A percentile compares a stretch with the other conserved stretches of the same genome.
These are phyloP conservation scores for Melinopterus prodromus DNA, from an alignment of 2,888 invertebrate genomes.

Conservation along the genomic window DNA sequence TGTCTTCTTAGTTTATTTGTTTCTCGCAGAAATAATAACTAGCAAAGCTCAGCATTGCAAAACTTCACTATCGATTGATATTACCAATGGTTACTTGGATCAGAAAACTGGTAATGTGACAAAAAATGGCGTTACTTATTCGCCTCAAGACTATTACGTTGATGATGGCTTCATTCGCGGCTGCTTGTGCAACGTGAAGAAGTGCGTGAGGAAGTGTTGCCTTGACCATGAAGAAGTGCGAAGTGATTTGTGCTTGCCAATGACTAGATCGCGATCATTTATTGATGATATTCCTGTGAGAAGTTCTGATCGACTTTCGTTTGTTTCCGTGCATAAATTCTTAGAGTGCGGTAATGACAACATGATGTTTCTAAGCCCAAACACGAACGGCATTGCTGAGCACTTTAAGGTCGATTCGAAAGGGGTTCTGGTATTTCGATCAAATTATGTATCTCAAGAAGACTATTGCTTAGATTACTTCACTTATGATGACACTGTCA, in stretches of 20 bases:
- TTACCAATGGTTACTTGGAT: not conserved
- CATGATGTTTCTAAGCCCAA: slow-evolving; percentile 23
- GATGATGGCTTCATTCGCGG: slow-evolving; percentile 5
- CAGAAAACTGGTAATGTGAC: not conserved
- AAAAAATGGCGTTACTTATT: not conserved
- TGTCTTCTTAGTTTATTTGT: not conserved
- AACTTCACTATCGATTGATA: not conserved
- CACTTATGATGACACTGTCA: slow-evolving; percentile 12
- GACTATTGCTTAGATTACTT: slow-evolving; percentile 34
- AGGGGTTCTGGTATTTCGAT: slow-evolving; percentile 18
- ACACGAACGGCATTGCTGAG: slow-evolving; percentile 21
- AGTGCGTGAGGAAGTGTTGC: slow-evolving; percentile 35
- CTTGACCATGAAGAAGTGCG: not conserved
- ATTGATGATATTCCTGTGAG: not conserved
- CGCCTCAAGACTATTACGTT: not conserved
- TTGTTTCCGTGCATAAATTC: slow-evolving; percentile 11
- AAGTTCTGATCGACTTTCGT: slow-evolving; percentile 25
- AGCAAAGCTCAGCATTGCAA: not conserved
- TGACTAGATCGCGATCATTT: not conserved
- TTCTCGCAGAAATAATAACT: not conserved
- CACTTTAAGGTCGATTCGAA: slow-evolving; percentile 19
- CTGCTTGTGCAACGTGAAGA: slow-evolving; percentile 30
- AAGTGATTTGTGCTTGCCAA: slow-evolving; percentile 13
- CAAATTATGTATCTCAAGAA: not conserved
- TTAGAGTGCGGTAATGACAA: slow-evolving; percentile 10